Base-by-base conservation (phyloP, 2,113 vertebrate species). In the Amphiprion percula region DNA sequence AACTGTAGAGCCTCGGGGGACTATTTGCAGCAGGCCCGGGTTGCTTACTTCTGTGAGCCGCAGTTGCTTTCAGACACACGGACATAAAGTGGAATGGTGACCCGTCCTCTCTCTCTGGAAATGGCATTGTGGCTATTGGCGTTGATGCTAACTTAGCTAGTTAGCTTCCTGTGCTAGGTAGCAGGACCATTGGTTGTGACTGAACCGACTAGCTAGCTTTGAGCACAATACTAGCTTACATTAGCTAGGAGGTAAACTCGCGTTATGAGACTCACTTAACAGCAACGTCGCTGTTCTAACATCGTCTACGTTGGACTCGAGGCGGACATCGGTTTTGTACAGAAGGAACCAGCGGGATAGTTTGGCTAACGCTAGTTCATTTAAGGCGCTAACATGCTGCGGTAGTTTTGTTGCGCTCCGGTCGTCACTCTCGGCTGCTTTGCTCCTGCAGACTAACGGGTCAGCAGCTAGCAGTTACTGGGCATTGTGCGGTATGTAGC, bases 401-500 rank as follows among this genome's bases (percentile, higher is more conserved):
- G 33, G 44, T 58, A 77, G 70, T 39, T 49, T 10, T 46, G 66
- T 3, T 7, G 72, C 10, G 24, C 28, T 65, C 49, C n/a, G 68
- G 68, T 47, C 21, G 46, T 46, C 49, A 30, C 4, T 10, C 60
- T 9, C 58, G 30, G 71, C 68, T 58, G 71, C 68, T 41, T 19
- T 23, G 72, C 63, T 46, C 23, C 54, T 44, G 63, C 62, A 67
- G 39, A 72, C 74, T 74, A 65, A 61, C 81, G 50, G 82, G 68
- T 53, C 79, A 55, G 58, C 47, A 41, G 79, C 74, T 63, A 61
- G 16, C 66, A 49, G 37, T 68, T 52, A 14, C 69, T 62, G 65
- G 86, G 73, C 84, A 84, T 90, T 92, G 87, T 91, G 87, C 71
- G 81, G 64, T 62, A 72, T 87, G 77, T 89, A 84, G 74, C 83